Percentiles rank a stretch among this genome's conserved stretches.
These are phyloP conservation scores for Bacillus rossius DNA, from an alignment of 1,140 invertebrate species.

Conservation along the genomic window DNA sequence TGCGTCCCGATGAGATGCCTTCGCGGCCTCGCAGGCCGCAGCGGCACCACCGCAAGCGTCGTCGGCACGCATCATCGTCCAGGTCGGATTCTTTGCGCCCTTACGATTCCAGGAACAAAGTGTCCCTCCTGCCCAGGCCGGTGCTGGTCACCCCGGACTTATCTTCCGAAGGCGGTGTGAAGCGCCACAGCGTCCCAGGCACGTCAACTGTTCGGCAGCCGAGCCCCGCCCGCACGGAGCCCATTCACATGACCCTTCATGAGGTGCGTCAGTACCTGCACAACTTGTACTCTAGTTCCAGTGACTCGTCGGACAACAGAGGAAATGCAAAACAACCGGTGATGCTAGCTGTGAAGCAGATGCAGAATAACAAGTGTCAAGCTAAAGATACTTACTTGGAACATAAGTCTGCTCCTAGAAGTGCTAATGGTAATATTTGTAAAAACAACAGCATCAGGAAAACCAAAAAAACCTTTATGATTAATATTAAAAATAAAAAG, in stretches of 20 bases:
- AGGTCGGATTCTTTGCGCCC: constrained; percentile 5
- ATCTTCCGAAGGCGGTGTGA: constrained; percentile 18
- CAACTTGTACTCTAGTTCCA: constrained; percentile 67
- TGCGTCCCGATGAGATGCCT: constrained; percentile 49
- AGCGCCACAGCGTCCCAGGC: constrained; percentile 50
- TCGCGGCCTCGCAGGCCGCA: constrained; percentile 48
- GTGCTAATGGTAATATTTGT: constrained; percentile 5
- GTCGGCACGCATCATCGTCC: constrained; percentile 43
- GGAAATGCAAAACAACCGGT: constrained; percentile 37
- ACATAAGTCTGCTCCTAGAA: not conserved
- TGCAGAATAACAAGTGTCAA: constrained; percentile 4
- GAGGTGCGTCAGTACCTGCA: constrained; percentile 78
- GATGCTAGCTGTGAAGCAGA: not conserved
- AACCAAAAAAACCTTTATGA: constrained; percentile 55
- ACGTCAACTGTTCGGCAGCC: not conserved
- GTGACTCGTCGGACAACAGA: constrained; percentile 49
- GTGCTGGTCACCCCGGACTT: too few species aligned
- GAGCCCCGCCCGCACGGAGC: constrained; percentile 44
- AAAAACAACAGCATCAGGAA: constrained; percentile 27
- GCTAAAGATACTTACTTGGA: not conserved
- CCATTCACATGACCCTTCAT: constrained; percentile 78
- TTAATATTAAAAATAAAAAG: constrained; percentile 58
- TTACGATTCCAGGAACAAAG: too few species aligned
- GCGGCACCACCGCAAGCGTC: constrained; percentile 52
- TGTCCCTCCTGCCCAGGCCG: too few species aligned